Evolutionary conservation across 2,797 vertebrate species (phyloP).

Genomic region (Oreochromis grahami): DNA sequence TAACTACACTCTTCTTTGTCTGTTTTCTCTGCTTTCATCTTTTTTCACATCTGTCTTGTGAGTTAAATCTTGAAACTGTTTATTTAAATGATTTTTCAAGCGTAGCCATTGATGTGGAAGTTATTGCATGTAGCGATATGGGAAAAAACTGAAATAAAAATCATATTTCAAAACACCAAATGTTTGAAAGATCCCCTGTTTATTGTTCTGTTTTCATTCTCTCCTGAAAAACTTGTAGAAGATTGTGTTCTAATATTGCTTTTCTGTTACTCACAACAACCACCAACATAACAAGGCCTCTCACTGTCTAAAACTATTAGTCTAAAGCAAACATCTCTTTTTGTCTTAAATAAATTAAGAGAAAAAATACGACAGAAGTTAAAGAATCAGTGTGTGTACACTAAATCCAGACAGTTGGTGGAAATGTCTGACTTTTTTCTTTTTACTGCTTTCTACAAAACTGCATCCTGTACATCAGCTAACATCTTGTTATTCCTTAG

Average conservation of each 20-base stretch:
- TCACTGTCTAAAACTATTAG: background rate
- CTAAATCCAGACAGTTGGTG: background rate
- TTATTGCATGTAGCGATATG: background rate
- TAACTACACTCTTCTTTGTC: background rate
- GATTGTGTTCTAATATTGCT: conserved; percentile 10
- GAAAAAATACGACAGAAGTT: background rate
- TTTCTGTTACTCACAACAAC: background rate
- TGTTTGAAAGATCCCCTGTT: background rate
- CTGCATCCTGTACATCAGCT: background rate
- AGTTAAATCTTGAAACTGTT: background rate
- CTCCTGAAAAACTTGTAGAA: background rate
- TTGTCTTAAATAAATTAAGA: background rate
- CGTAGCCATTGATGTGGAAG: background rate
- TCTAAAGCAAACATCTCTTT: background rate
- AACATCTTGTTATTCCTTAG: background rate
- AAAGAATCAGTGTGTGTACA: background rate
- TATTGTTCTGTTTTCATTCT: background rate
- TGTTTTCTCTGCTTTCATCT: background rate
- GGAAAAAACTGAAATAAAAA: background rate
- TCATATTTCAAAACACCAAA: background rate
- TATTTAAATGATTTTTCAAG: background rate
- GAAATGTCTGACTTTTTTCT: background rate
- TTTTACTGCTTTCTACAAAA: background rate
- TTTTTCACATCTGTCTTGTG: background rate
- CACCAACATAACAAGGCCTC: background rate